These are phyloP conservation scores for Esox lucius DNA, from an alignment of 2,797 vertebrate genomes.

Conservation along the genomic window DNA sequence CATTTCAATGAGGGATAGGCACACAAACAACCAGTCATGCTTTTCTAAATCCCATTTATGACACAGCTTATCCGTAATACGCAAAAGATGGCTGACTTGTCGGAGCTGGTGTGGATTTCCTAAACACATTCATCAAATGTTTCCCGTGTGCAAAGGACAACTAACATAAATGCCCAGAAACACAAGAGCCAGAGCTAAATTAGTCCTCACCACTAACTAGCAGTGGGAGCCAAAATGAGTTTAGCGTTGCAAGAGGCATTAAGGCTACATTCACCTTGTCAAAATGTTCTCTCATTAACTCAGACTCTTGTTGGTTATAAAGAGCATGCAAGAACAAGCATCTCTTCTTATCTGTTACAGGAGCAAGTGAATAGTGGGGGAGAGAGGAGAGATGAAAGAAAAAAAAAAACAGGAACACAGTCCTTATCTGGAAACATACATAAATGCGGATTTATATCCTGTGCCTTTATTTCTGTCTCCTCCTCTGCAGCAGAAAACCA, in stretches of 20 bases:
- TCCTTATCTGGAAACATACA: constrained; percentile 4
- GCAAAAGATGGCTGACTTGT: not conserved
- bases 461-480: constrained; percentile 35
- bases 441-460: constrained; percentile 43
- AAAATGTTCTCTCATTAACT: constrained; percentile 36
- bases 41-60: constrained; percentile 1
- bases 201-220: not conserved
- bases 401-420: constrained; percentile 4
- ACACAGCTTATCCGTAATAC: not conserved
- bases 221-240: not conserved
- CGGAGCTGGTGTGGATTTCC: not conserved
- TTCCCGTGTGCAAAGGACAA: not conserved
- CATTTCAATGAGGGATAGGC: not conserved
- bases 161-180: not conserved
- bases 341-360: not conserved
- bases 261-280: constrained; percentile 13
- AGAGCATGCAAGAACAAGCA: constrained; percentile 14
- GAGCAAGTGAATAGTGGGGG: not conserved
- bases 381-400: constrained; percentile 14
- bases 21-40: not conserved
- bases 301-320: constrained; percentile 20
- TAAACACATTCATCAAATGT: not conserved
- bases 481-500: constrained; percentile 33
- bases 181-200: not conserved
- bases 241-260: not conserved